Evolutionary conservation across 2,113 vertebrate species (phyloP).

Genomic region (Xiphophorus hellerii): DNA sequence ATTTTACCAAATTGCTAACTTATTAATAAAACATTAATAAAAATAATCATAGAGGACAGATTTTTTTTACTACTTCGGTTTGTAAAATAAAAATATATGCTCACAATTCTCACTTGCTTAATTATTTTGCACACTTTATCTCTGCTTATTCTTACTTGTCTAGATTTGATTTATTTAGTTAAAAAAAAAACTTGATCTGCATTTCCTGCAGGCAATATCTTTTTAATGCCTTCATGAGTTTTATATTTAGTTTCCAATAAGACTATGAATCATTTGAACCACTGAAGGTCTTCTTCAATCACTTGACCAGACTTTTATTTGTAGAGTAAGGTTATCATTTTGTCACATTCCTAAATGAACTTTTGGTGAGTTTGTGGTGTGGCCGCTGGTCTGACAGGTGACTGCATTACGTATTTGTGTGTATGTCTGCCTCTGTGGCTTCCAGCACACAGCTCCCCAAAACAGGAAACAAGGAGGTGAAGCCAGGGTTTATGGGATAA

Average conservation of each 20-base stretch:
- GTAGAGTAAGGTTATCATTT: constrained; percentile 26
- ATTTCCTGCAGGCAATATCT: neutral
- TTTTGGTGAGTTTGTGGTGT: constrained; percentile 36
- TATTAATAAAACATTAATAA: too few species aligned
- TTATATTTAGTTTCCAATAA: neutral
- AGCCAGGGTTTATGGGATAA: constrained; percentile 73
- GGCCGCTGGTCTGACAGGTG: constrained; percentile 47
- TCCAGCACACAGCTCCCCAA: constrained; percentile 52
- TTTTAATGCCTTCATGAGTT: neutral
- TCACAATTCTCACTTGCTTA: too few species aligned
- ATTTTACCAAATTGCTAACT: neutral
- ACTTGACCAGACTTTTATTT: neutral
- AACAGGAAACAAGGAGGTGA: constrained; percentile 77
- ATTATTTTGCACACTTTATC: neutral
- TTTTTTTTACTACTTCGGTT: too few species aligned
- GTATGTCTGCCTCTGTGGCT: constrained; percentile 13
- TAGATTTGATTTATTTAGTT: neutral
- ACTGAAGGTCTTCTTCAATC: neutral
- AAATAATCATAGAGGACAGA: too few species aligned
- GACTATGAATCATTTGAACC: neutral
- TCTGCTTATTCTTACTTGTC: neutral
- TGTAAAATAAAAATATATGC: too few species aligned
- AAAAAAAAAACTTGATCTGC: neutral
- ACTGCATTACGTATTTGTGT: constrained; percentile 15
- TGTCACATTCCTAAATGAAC: constrained; percentile 36